Conservation (phyloP, 2,113 vertebrate species). For the Piprites chloris region DNA sequence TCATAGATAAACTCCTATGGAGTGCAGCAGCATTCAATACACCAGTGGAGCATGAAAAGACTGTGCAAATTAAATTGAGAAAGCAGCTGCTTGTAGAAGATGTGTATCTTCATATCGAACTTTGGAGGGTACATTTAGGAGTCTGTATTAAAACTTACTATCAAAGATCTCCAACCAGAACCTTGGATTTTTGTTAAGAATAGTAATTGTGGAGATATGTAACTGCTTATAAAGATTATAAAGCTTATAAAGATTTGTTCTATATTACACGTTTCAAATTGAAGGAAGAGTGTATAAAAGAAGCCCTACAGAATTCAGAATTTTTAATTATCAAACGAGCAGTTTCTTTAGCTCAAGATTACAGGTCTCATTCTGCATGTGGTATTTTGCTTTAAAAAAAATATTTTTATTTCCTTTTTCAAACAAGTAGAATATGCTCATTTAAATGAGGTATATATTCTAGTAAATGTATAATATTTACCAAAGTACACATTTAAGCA, state of each 20-base stretch:
- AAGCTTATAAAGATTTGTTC: not conserved
- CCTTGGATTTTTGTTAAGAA: constrained; percentile 38
- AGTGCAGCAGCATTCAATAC: constrained; percentile 89
- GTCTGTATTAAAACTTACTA: constrained; percentile 65
- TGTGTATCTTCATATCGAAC: constrained; percentile 93
- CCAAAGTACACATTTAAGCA: not conserved
- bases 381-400: not conserved
- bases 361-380: not conserved
- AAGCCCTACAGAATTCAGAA: not conserved
- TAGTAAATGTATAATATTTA: not conserved
- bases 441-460: not conserved
- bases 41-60: constrained; percentile 94
- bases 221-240: not conserved
- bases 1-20: constrained; percentile 88
- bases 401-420: not conserved
- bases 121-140: constrained; percentile 55
- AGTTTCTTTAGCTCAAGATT: not conserved
- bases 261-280: not conserved
- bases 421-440: not conserved
- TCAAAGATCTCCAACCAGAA: constrained; percentile 57
- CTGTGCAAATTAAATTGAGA: constrained; percentile 92
- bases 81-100: constrained; percentile 87
- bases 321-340: not conserved
- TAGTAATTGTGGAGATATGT: constrained; percentile 31
- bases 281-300: not conserved